A percentile compares a stretch with the other conserved stretches of the same genome.
Conservation (phyloP, 2,113 vertebrate species). For the Herpetotheres cachinnans region DNA sequence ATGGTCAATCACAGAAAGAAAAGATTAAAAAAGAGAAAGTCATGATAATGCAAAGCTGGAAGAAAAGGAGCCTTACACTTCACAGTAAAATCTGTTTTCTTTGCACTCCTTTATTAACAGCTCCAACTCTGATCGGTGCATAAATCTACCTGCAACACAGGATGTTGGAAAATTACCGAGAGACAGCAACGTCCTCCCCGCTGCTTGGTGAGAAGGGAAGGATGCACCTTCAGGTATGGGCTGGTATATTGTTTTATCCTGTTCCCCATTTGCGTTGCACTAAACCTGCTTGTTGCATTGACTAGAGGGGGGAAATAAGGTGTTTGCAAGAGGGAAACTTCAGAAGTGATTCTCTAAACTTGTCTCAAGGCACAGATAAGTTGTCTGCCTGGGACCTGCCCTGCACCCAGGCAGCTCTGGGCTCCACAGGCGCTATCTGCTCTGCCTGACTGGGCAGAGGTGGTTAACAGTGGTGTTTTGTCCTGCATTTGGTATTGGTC, state of each 20-base stretch:
- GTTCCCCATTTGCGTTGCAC: background rate
- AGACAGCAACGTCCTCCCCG: background rate
- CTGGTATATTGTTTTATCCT: background rate
- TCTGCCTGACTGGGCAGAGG: background rate
- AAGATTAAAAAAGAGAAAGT: background rate
- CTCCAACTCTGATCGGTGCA: slow-evolving; percentile 11
- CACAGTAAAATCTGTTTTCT: background rate
- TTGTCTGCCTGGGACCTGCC: background rate
- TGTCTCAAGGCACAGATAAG: background rate
- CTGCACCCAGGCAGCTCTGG: background rate
- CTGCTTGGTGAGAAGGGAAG: slow-evolving; percentile 3
- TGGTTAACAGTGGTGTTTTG: fast-evolving
- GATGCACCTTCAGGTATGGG: slow-evolving; percentile 45
- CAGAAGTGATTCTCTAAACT: background rate
- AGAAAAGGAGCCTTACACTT: slow-evolving; percentile 10
- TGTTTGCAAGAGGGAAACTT: background rate
- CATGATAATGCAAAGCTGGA: background rate
- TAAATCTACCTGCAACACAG: slow-evolving; percentile 39
- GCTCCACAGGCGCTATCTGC: background rate
- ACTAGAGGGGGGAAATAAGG: background rate
- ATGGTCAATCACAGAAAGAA: background rate
- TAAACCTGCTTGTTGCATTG: background rate
- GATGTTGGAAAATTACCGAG: slow-evolving; percentile 47
- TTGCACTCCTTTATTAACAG: slow-evolving; percentile 46
- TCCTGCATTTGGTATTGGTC: background rate